phyloP scores from a whole-genome alignment of 2,113 vertebrate genomes.

The Eonycteris spelaea region DNA sequence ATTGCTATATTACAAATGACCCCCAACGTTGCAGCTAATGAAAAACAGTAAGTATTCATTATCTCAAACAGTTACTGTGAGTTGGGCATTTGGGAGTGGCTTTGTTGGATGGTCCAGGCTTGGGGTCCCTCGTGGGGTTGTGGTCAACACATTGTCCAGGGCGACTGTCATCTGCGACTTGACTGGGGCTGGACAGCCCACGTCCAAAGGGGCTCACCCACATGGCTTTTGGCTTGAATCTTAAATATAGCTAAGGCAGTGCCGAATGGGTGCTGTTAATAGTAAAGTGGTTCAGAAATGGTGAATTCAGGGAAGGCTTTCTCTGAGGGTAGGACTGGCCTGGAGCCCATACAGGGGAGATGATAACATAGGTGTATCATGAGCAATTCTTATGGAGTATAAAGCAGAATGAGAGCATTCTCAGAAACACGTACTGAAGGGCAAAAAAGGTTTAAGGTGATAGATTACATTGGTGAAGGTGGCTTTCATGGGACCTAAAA shows the following conservation, averaged over 20 bases:
- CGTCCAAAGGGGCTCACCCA: not conserved
- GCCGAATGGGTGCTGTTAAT: not conserved
- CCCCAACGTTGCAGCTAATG: not conserved
- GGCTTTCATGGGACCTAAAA: not conserved
- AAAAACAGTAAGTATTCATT: not conserved
- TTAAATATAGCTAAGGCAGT: not conserved
- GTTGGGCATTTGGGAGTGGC: not conserved
- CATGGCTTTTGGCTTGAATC: not conserved
- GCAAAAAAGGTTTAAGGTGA: not conserved
- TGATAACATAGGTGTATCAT: not conserved
- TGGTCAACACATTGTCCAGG: not conserved
- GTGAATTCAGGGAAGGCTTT: not conserved
- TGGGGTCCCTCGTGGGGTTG: not conserved
- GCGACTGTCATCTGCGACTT: not conserved
- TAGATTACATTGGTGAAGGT: not conserved
- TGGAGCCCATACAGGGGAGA: not conserved
- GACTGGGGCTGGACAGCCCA: not conserved
- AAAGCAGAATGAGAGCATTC: not conserved
- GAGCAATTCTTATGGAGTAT: not conserved
- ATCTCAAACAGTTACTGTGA: not conserved
- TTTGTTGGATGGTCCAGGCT: not conserved
- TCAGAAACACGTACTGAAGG: not conserved
- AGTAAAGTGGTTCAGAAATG: not conserved
- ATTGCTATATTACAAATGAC: not conserved
- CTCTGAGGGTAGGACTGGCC: not conserved